These are phyloP conservation scores for Lophotis ruficrista DNA, from an alignment of 2,113 vertebrate genomes.

Conservation along the genomic window DNA sequence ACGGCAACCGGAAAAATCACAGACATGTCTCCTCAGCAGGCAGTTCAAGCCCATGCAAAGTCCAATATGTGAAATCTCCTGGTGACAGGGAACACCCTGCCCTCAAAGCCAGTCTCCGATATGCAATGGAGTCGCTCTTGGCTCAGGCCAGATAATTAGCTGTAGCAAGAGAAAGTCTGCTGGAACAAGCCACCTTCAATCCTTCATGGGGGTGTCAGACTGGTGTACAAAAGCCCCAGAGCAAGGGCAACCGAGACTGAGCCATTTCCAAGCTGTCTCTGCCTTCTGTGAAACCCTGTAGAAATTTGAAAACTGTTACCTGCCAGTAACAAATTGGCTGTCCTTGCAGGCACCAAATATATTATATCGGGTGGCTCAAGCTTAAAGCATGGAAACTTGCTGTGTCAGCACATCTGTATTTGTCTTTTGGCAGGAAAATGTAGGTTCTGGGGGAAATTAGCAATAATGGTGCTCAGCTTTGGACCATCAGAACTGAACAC, in stretches of 20 bases:
- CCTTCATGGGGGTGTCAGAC: background rate
- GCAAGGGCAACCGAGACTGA: background rate
- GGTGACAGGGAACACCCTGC: background rate
- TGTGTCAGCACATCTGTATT: background rate
- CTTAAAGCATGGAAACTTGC: background rate
- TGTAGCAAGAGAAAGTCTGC: background rate
- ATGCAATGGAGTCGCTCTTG: background rate
- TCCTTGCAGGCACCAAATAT: background rate
- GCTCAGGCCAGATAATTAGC: background rate
- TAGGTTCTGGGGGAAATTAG: background rate
- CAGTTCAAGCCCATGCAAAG: background rate
- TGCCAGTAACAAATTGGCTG: background rate
- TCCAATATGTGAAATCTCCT: background rate
- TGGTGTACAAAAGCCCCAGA: background rate
- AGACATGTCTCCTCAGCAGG: accelerated
- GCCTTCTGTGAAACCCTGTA: background rate
- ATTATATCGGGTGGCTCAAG: background rate
- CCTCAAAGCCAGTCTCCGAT: background rate
- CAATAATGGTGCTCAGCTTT: background rate
- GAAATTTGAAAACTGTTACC: background rate
- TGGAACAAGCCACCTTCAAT: background rate
- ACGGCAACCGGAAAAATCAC: background rate
- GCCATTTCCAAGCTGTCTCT: background rate
- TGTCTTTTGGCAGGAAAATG: background rate
- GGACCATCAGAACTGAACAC: background rate